A percentile compares a stretch with the other conserved stretches of the same genome.
These are phyloP conservation scores for Spodoptera picta DNA, from an alignment of 2,888 invertebrate genomes.

Conservation along the genomic window DNA sequence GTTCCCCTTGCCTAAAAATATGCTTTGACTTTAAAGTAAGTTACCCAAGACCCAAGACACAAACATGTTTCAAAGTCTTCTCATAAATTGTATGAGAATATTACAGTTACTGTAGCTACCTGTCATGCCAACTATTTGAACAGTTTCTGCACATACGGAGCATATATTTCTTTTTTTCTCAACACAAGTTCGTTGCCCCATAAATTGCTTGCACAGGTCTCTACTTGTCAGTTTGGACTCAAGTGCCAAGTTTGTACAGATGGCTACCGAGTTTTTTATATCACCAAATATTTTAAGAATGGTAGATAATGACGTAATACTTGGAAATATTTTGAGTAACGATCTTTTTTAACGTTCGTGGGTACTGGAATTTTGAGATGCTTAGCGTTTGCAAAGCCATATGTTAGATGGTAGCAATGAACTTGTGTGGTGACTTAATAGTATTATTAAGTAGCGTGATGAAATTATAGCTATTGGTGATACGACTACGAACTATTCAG, in stretches of 20 bases:
- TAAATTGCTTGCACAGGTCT: slow-evolving; percentile 63
- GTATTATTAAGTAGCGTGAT: too few species aligned
- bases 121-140: slow-evolving; percentile 44
- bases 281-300: slow-evolving; percentile 56
- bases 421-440: too few species aligned
- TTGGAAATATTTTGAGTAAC: slow-evolving; percentile 35
- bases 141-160: slow-evolving; percentile 59
- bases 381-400: slow-evolving; percentile 15
- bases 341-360: slow-evolving; percentile 32
- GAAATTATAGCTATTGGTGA: too few species aligned
- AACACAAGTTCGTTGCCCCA: slow-evolving; percentile 67
- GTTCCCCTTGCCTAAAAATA: too few species aligned
- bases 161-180: slow-evolving; percentile 49
- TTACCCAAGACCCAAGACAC: too few species aligned
- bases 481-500: too few species aligned
- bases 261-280: slow-evolving; percentile 69
- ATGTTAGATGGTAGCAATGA: background rate
- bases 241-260: slow-evolving; percentile 70
- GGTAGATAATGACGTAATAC: slow-evolving; percentile 58
- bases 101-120: slow-evolving; percentile 13
- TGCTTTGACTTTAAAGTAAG: too few species aligned
- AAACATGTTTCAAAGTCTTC: background rate
- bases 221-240: slow-evolving; percentile 56
- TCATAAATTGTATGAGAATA: slow-evolving; percentile 9
- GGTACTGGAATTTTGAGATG: slow-evolving; percentile 26